A percentile compares a stretch with the other conserved stretches of the same genome.
phyloP scores from a whole-genome alignment of 2,113 vertebrate genomes.

The Saiga tatarica region DNA sequence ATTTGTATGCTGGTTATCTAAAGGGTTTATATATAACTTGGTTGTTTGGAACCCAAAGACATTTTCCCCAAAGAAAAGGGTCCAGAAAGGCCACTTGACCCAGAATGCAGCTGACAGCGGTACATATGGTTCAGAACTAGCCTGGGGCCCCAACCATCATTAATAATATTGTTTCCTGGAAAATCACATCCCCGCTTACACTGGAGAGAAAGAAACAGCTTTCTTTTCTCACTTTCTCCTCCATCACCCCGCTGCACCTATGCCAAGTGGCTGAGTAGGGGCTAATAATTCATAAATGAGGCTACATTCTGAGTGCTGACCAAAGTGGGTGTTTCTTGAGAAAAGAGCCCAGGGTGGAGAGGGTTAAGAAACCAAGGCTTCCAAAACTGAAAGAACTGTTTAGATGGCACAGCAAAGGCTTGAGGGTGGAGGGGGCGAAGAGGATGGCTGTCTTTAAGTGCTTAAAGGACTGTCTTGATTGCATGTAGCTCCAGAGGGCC shows the following conservation, averaged over 20 bases:
- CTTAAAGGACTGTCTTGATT: background rate
- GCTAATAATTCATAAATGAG: background rate
- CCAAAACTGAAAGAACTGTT: background rate
- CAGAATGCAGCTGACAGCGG: constrained; percentile 24
- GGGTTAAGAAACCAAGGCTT: background rate
- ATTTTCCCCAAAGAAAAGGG: constrained; percentile 22
- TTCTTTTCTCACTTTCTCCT: background rate
- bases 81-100: constrained; percentile 53
- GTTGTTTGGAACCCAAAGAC: constrained; percentile 51
- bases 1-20: constrained; percentile 63
- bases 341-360: background rate
- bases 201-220: background rate
- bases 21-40: constrained; percentile 66
- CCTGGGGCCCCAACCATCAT: background rate
- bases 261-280: background rate
- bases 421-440: background rate
- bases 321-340: background rate
- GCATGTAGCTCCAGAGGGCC: background rate
- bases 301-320: background rate
- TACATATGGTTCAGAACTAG: background rate
- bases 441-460: background rate
- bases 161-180: background rate
- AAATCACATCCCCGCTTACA: background rate
- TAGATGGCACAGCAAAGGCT: background rate
- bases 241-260: background rate